These are phyloP conservation scores for Bimastos eiseni DNA, from an alignment of 2,888 invertebrate genomes.

Conservation along the genomic window DNA sequence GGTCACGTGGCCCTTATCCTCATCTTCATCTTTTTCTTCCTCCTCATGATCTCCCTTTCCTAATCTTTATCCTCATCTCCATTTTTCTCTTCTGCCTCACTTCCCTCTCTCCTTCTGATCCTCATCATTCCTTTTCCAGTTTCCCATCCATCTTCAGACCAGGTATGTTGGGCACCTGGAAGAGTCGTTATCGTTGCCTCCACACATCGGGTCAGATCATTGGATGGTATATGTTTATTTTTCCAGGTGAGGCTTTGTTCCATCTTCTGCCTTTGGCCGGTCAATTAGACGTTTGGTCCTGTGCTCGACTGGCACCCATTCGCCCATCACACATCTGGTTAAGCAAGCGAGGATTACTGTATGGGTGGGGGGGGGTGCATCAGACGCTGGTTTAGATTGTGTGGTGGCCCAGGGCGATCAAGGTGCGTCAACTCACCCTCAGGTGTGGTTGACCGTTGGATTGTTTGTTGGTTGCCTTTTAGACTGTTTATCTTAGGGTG, in stretches of 20 bases:
- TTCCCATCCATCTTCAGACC: background rate
- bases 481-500: background rate
- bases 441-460: background rate
- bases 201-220: background rate
- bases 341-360: background rate
- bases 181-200: background rate
- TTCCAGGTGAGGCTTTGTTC: constrained; percentile 13
- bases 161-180: constrained; percentile 13
- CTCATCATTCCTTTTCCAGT: background rate
- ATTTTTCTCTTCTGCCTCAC: background rate
- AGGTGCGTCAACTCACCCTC: background rate
- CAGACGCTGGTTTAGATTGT: background rate
- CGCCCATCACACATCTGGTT: background rate
- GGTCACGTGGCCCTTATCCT: no score
- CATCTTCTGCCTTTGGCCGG: background rate
- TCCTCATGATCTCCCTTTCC: background rate
- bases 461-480: background rate
- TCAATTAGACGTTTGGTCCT: background rate
- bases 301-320: background rate
- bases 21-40: background rate
- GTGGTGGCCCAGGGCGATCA: background rate
- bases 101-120: background rate
- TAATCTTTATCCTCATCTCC: background rate
- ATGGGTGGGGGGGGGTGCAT: background rate
- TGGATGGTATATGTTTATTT: background rate